Evolutionary conservation across 23 tunicate genomes (phyloP).

Genomic region (Clavelina lepadiformis): DNA sequence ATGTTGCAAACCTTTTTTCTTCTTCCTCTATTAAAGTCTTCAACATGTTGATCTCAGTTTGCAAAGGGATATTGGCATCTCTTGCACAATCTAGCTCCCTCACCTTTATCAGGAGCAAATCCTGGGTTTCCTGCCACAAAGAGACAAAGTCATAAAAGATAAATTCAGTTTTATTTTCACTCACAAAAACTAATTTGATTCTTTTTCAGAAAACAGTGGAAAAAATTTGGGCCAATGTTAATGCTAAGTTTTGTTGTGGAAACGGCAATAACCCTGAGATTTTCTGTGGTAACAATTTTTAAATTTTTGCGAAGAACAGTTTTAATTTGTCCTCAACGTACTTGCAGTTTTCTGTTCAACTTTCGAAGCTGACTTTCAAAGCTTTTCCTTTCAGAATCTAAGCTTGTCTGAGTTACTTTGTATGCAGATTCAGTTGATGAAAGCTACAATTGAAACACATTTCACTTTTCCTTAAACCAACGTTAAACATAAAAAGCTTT

Average conservation of each 20-base stretch:
- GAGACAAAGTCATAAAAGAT: too few relatives aligned
- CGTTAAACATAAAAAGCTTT: too few relatives aligned
- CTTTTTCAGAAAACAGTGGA: too few relatives aligned
- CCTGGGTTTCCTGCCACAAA: constrained; percentile 74
- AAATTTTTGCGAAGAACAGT: neutral
- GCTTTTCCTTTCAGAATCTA: constrained; percentile 51
- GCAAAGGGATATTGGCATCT: constrained; percentile 72
- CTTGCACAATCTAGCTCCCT: constrained; percentile 60
- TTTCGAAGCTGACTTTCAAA: constrained; percentile 50
- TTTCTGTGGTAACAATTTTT: neutral
- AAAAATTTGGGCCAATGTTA: neutral
- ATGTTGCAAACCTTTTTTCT: constrained; percentile 79
- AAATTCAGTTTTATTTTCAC: too few relatives aligned
- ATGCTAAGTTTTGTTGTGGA: neutral
- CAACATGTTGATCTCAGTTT: constrained; percentile 73
- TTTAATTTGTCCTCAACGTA: neutral
- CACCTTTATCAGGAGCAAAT: constrained; percentile 68
- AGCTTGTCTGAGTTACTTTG: constrained; percentile 31
- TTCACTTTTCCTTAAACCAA: too few relatives aligned
- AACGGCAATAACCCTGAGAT: neutral
- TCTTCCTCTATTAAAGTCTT: constrained; percentile 70
- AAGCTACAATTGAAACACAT: constrained; percentile 18
- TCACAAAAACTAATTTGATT: too few relatives aligned
- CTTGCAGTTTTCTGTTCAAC: constrained; percentile 71
- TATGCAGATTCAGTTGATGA: constrained; percentile 33